Base-by-base conservation (phyloP, 2,888 invertebrate genomes). In the Rugalucina vietnamica region DNA sequence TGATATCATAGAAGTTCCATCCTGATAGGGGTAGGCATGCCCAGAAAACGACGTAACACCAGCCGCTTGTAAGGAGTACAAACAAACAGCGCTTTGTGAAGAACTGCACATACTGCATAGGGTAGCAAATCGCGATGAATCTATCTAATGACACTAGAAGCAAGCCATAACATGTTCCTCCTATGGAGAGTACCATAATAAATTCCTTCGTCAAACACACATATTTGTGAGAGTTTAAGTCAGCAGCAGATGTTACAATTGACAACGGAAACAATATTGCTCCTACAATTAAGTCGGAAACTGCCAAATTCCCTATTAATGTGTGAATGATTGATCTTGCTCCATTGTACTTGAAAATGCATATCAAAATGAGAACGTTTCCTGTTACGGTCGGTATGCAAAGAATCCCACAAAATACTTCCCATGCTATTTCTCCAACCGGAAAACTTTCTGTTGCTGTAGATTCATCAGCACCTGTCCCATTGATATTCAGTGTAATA, bases 211-310 rank as follows among this genome's bases (percentile, higher is more conserved):
- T 74, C n/a, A 85, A 43, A 69, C 85, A 85, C 1, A 82, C 29
- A 54, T 82, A 85, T 50, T 85, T 85, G 14, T 80, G 32, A 1
- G 80, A 69, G 65, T 85, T 80, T 1, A 77, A 29, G 12, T 70
- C 54, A 1, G 80, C 43, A 12, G 29, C 21, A n/a, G 80, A 80
- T 10, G 78, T 54, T 5, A 79, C 60, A n/a, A 82, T 82, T 27
- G 72, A 69, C 60, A 79, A 79, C 32, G 85, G 85, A 12, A 85
- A 69, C 36, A 85, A 50, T 14, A 85, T 1, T 8, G 74, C 72
- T 14, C 85, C 82, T 8, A 85, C 81, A 36, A 85, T 80, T 10
- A 85, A 54, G 39, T 85, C 85, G 0, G 85, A 82, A n/a, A 85
- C 54, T 8, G 85, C 82, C 12, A 85, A 77, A 34, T 85, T 85